These are phyloP conservation scores for Piezodorus guildinii DNA, from an alignment of 1,140 invertebrate species.

Conservation along the genomic window DNA sequence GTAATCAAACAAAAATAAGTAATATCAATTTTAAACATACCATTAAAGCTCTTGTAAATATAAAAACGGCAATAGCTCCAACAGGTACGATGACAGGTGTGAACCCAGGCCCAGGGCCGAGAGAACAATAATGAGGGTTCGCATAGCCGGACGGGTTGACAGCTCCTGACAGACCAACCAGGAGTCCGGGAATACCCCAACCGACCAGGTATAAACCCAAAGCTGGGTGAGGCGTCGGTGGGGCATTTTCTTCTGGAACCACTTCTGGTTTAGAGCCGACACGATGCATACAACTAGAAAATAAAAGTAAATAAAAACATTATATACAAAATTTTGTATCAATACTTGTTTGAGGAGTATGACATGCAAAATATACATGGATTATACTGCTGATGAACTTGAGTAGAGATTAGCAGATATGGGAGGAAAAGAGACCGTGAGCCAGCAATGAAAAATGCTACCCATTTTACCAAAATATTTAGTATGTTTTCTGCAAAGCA, in stretches of 20 bases:
- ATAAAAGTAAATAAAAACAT: background rate
- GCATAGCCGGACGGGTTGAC: conserved; percentile 78
- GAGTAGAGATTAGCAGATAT: no score
- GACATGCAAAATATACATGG: no score
- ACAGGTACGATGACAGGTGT: conserved; percentile 70
- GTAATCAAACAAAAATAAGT: no score
- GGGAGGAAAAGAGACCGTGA: no score
- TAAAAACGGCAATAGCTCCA: conserved; percentile 56
- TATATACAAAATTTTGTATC: background rate
- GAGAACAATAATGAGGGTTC: conserved; percentile 70
- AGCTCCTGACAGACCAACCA: conserved; percentile 81
- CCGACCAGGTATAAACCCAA: conserved; percentile 80
- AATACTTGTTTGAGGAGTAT: no score
- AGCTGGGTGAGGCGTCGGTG: conserved; percentile 49
- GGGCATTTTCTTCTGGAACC: background rate
- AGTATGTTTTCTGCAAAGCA: no score
- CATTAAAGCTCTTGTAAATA: conserved; percentile 59
- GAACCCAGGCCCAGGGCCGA: conserved; percentile 63
- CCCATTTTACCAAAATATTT: no score
- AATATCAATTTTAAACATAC: no score
- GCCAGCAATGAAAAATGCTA: no score
- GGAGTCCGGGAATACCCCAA: conserved; percentile 77
- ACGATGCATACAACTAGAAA: conserved; percentile 71
- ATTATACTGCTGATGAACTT: no score
- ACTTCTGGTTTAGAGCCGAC: conserved; percentile 26